Evolutionary conservation across 2,797 vertebrate species (phyloP), one percentile per base, ranked within the genome.

Genomic region (Netta rufina): DNA sequence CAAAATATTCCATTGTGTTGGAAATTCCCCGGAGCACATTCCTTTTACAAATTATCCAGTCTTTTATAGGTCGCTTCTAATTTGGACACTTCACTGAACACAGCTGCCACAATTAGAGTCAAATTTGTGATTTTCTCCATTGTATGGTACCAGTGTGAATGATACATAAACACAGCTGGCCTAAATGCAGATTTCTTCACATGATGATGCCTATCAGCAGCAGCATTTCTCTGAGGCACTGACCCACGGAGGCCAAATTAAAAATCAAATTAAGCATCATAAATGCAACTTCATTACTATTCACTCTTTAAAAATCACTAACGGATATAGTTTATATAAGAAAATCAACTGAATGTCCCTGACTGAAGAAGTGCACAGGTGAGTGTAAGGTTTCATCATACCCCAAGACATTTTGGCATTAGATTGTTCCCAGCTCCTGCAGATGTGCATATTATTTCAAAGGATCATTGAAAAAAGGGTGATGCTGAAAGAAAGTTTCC

Each of bases 91-190:
- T 96, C 95, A 97, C 61, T 96, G 95, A 96, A 95, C 90, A 96
- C 95, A 97, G 95, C 96, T 97, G 97, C 93, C 62, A 90, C 95
- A 91, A 94, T 97, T 96, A 96, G 89, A 96, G 84, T 95, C 70
- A 90, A 81, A 97, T 96, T 93, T 93, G 88, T 97, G 96, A 96
- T 96, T 93, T 95, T 92, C 83, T 96, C 90, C 89, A 94, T 94
- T 96, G 83, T 93, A 32, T 90, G 90, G 84, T 93, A 89, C 69
- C 87, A 94, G 77, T 93, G 95, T 94, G 94, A 88, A 69, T 76
- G 93, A 94, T 94, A 83, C 62, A 94, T 91, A 93, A 96, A 95
- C 95, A 97, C 95, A 96, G 93, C 96, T 96, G 92, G 87, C 84
- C 89, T 77, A 58, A 93, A 91, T 78, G 83, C 92, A 92, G 71